Conservation (phyloP, 2,113 vertebrate genomes). For the Cygnus buccinator region DNA sequence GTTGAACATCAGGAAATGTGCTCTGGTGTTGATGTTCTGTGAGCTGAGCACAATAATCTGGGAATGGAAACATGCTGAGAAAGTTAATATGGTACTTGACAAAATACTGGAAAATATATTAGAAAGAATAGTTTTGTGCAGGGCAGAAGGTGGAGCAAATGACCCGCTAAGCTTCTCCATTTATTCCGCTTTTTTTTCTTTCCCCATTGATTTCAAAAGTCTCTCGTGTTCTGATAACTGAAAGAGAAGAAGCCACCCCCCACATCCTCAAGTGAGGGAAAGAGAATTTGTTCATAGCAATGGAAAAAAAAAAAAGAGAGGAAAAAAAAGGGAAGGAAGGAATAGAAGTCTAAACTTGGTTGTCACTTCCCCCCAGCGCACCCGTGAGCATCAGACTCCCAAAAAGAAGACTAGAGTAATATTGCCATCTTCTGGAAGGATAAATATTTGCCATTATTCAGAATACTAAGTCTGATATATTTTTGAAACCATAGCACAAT, state of each 20-base stretch:
- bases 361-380: neutral
- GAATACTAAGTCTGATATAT: neutral
- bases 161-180: neutral
- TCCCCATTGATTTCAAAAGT: neutral
- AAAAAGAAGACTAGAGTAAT: constrained; percentile 23
- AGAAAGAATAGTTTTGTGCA: neutral
- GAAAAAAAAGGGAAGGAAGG: neutral
- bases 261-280: neutral
- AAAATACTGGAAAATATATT: neutral
- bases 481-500: neutral
- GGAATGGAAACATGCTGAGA: neutral
- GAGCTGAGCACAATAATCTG: neutral
- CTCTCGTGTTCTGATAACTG: neutral
- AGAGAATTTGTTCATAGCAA: neutral
- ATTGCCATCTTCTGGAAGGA: constrained; percentile 69
- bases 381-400: neutral
- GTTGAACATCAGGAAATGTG: neutral
- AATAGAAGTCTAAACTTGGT: neutral
- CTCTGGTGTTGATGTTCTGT: neutral
- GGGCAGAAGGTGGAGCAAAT: neutral
- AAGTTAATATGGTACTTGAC: neutral
- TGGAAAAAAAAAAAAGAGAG: neutral
- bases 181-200: neutral
- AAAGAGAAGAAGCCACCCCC: neutral
- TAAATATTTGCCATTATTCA: constrained; percentile 36